Evolutionary conservation across 1,140 invertebrate species (phyloP).

Genomic region (Papilio polyxenes): DNA sequence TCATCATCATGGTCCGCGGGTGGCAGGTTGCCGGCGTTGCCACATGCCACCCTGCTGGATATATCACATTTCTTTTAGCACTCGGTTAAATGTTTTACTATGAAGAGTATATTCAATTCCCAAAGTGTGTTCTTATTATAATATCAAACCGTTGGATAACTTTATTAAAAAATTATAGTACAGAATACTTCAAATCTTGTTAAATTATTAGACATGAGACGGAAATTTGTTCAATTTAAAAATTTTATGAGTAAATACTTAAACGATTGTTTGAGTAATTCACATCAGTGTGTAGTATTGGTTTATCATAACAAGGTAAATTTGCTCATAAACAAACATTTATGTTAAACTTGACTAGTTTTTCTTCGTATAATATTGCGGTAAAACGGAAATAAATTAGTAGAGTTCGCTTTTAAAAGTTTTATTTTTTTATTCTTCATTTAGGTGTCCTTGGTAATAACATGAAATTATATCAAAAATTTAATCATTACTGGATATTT

Average conservation of each 20-base stretch:
- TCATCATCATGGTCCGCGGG: slow-evolving; percentile 87
- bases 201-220: no score
- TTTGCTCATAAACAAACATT: neutral
- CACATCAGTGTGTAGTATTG: neutral
- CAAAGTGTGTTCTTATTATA: neutral
- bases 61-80: neutral
- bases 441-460: no score
- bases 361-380: neutral
- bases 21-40: slow-evolving; percentile 71
- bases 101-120: neutral
- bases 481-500: no score
- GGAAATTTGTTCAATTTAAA: no score
- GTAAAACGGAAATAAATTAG: neutral
- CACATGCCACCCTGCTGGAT: slow-evolving; percentile 64
- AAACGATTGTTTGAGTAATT: neutral
- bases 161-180: no score
- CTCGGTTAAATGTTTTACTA: neutral
- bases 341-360: neutral
- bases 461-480: slow-evolving; percentile 16
- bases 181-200: no score
- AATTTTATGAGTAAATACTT: no score
- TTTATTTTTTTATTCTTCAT: neutral
- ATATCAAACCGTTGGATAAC: no score
- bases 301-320: neutral
- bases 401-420: neutral